A percentile compares a stretch with the other conserved stretches of the same genome.
Conservation (phyloP, 92 coral and sea anemone species). For the Ricordea florida region DNA sequence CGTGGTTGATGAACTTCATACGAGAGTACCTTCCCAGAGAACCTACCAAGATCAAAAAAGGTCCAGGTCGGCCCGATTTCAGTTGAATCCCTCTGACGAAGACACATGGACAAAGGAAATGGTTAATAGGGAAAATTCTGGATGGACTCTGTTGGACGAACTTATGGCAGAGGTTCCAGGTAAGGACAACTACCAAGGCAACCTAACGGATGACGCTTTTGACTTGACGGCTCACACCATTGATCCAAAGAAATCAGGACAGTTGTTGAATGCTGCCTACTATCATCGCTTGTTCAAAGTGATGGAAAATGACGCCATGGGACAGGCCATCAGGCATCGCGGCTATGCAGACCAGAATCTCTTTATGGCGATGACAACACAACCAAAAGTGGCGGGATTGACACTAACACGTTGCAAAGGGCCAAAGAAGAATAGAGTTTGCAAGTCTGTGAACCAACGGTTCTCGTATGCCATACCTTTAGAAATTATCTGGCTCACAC, state of each 20-base stretch:
- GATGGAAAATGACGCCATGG: conserved; percentile 83
- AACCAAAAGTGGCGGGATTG: conserved; percentile 86
- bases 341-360: conserved; percentile 84
- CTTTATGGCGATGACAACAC: conserved; percentile 95
- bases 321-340: conserved; percentile 76
- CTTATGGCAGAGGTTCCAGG: conserved; percentile 81
- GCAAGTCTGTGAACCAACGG: conserved; percentile 55
- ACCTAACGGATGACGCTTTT: conserved; percentile 77
- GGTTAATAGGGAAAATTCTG: no score
- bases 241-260: conserved; percentile 60
- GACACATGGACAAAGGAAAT: no score
- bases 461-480: conserved; percentile 91
- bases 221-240: conserved; percentile 63
- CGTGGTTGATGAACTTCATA: conserved; percentile 65
- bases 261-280: conserved; percentile 66
- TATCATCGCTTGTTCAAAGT: conserved; percentile 93
- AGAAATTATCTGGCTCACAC: conserved; percentile 90
- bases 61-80: conserved; percentile 73
- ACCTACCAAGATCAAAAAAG: conserved; percentile 50
- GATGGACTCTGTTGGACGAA: conserved; percentile 41
- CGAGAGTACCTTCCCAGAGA: conserved; percentile 32
- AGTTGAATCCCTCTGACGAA: conserved; percentile 64
- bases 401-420: conserved; percentile 51
- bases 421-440: conserved; percentile 5
- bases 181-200: conserved; percentile 78